A percentile compares a stretch with the other conserved stretches of the same genome.
Conservation (phyloP, 1,140 invertebrate genomes). For the Zaprionus taronus region DNA sequence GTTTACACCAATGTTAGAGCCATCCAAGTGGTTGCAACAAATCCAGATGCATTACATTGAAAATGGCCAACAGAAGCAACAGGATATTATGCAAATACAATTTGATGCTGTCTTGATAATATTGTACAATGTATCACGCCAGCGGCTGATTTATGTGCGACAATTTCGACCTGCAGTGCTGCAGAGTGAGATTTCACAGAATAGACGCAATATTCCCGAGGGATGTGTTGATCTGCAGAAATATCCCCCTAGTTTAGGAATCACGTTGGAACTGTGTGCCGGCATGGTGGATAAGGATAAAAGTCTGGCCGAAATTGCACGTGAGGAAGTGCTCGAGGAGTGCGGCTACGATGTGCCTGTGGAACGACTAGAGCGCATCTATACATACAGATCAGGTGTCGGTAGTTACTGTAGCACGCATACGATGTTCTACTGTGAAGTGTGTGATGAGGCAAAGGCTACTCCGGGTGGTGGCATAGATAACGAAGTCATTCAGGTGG, state of each 20-base stretch:
- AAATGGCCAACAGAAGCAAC: slow-evolving; percentile 87
- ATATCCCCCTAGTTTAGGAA: slow-evolving; percentile 90
- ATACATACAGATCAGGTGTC: slow-evolving; percentile 89
- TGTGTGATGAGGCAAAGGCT: slow-evolving; percentile 89
- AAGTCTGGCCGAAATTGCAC: slow-evolving; percentile 90
- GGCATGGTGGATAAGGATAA: slow-evolving; percentile 96
- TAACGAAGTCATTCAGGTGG: slow-evolving; percentile 95
- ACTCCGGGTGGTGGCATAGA: slow-evolving; percentile 92
- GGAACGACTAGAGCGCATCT: slow-evolving; percentile 88
- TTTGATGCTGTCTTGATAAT: slow-evolving; percentile 92
- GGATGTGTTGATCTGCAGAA: slow-evolving; percentile 88
- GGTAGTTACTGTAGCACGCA: slow-evolving; percentile 89
- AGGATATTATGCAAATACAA: slow-evolving; percentile 88
- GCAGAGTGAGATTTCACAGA: slow-evolving; percentile 85
- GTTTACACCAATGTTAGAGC: slow-evolving; percentile 86
- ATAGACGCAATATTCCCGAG: slow-evolving; percentile 85
- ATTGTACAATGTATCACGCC: slow-evolving; percentile 91
- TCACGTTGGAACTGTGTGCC: slow-evolving; percentile 96
- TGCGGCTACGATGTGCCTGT: slow-evolving; percentile 95
- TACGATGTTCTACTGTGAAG: slow-evolving; percentile 95
- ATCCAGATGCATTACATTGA: slow-evolving; percentile 88
- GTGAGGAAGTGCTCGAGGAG: slow-evolving; percentile 95
- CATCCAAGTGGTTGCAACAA: slow-evolving; percentile 89
- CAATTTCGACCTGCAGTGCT: slow-evolving; percentile 95
- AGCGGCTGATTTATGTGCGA: slow-evolving; percentile 93